These are phyloP conservation scores for Halisarca cf. caerulea DNA, from an alignment of 37 sponge, comb jelly and placozoan genomes.

Conservation along the genomic window DNA sequence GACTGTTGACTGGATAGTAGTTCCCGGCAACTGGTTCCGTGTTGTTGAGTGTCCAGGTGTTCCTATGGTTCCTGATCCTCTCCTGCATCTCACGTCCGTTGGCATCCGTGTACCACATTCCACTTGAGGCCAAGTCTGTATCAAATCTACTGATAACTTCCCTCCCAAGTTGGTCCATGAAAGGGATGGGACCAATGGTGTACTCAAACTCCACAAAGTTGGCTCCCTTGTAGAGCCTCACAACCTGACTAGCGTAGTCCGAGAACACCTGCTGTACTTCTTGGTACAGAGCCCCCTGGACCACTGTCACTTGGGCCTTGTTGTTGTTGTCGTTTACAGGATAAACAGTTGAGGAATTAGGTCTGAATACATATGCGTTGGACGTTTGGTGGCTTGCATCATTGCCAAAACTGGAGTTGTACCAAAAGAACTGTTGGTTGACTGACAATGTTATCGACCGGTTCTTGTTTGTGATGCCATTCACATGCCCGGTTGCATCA, in stretches of 20 bases:
- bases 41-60: constrained; percentile 74
- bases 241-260: constrained; percentile 45
- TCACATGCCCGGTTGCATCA: constrained; percentile 52
- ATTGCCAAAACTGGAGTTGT: constrained; percentile 84
- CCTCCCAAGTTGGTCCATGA: constrained; percentile 74
- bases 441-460: constrained; percentile 8
- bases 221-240: constrained; percentile 50
- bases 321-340: constrained; percentile 35
- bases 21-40: constrained; percentile 94
- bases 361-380: constrained; percentile 92
- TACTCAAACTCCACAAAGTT: constrained; percentile 75
- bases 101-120: constrained; percentile 87
- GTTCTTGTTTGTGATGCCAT: constrained; percentile 35
- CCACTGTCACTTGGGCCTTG: constrained; percentile 22
- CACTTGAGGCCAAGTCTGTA: constrained; percentile 52
- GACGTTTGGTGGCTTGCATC: constrained; percentile 61
- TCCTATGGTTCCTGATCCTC: constrained; percentile 78
- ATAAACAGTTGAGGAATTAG: constrained; percentile 50
- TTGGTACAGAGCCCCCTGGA: constrained; percentile 14
- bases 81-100: constrained; percentile 92
- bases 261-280: constrained; percentile 31
- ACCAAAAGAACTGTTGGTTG: constrained; percentile 86
- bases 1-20: constrained; percentile 95
- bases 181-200: constrained; percentile 80
- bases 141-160: constrained; percentile 86